phyloP scores from a whole-genome alignment of 2,888 invertebrate genomes.

The Eupithecia subumbrata region DNA sequence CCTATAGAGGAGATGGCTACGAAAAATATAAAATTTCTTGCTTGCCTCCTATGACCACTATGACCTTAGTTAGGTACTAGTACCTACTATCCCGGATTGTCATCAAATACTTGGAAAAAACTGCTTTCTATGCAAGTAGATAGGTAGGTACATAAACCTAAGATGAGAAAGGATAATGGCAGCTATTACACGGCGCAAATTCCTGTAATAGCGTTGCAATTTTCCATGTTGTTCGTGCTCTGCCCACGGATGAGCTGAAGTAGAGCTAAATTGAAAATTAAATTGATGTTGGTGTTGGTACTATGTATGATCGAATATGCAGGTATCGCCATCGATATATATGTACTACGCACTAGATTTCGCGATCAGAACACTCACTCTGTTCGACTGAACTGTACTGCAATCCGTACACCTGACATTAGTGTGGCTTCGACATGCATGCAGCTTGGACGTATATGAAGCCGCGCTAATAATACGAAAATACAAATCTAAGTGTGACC shows the following conservation, averaged over 20 bases:
- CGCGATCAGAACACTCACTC: too few relatives aligned
- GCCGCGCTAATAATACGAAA: too few relatives aligned
- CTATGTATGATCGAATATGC: not conserved
- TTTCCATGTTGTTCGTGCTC: constrained; percentile 49
- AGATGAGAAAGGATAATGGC: constrained; percentile 56
- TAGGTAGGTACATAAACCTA: constrained; percentile 8
- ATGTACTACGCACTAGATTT: too few relatives aligned
- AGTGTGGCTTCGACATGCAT: too few relatives aligned
- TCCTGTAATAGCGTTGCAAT: constrained; percentile 64
- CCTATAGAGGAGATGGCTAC: too few relatives aligned
- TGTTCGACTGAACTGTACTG: too few relatives aligned
- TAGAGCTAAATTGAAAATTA: constrained; percentile 25
- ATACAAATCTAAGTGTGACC: too few relatives aligned
- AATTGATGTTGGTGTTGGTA: constrained; percentile 8
- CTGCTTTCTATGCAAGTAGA: constrained; percentile 21
- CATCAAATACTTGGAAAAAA: not conserved
- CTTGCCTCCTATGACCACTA: too few relatives aligned
- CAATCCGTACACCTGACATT: too few relatives aligned
- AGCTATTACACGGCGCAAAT: constrained; percentile 63
- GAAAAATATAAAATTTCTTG: too few relatives aligned
- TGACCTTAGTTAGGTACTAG: not conserved
- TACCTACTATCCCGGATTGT: not conserved
- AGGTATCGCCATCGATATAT: too few relatives aligned
- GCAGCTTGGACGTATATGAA: too few relatives aligned
- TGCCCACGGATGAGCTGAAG: constrained; percentile 25